Evolutionary conservation across 2,797 vertebrate genomes (phyloP), one percentile per base, ranked within the genome.

Genomic region (Girardinus metallicus): DNA sequence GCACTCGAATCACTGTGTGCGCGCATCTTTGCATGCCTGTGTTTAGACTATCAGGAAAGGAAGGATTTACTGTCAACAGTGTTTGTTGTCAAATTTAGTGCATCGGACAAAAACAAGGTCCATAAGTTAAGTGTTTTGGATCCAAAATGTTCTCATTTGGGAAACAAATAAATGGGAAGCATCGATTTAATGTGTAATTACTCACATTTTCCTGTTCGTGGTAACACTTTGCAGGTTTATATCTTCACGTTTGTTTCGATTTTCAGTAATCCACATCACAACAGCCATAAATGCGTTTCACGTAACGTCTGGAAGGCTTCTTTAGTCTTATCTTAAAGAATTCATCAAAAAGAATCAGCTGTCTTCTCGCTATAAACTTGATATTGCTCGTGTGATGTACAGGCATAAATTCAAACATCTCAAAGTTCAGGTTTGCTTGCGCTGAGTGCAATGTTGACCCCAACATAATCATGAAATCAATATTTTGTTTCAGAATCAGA

Each of bases 1-100:
- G 34, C 43, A 7, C 36, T 43, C 11, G 13, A 70, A 43, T 70
- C 39, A 26, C 12, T n/a, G 8, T 10, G 23, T 2, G 55, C 78
- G 71, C 76, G 77, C 73, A 39, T 78, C 5, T 84, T 6, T 77
- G 78, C 36, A 0, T 80, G 60, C 11, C 75, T 79, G 81, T 90
- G 84, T 89, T 88, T 90, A 87, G 83, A 83, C 79, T 80, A 83
- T 87, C 78, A 80, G 78, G 72, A 79, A 43, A 85, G 36, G 57
- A 82, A 72, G 44, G 76, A 60, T 80, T 87, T 86, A 51, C 75
- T 79, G 71, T 18, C 5, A 53, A 44, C 60, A 64, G 64, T 78
- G 84, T 70, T 84, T 86, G 74, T 79, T 74, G 74, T 91, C 80
- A 81, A 29, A 76, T 36, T 75, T 80, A 77, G 79, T 81, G 81